phyloP scores from a whole-genome alignment of 2,888 invertebrate genomes.

The Drosophila antonietae region DNA sequence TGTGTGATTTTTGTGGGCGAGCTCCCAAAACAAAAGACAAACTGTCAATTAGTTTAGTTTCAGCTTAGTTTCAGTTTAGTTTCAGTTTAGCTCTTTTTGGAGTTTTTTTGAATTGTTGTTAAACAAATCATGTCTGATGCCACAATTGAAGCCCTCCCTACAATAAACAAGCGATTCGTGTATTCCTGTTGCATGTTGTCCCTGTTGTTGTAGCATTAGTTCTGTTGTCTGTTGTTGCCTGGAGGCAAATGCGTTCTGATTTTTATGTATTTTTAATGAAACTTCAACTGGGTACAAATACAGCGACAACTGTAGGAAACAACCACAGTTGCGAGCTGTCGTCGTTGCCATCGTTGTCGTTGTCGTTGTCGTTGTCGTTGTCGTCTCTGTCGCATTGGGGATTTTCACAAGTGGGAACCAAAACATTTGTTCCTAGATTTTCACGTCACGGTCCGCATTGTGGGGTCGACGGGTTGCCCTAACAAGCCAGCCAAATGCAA shows the following conservation, averaged over 20 bases:
- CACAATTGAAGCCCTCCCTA: conserved; percentile 25
- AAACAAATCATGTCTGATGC: conserved; percentile 59
- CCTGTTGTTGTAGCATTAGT: conserved; percentile 22
- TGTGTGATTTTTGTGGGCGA: conserved; percentile 49
- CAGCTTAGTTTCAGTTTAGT: conserved; percentile 21
- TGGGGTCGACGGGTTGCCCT: conserved; percentile 41
- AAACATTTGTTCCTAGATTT: conserved; percentile 80
- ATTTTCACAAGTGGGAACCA: conserved; percentile 80
- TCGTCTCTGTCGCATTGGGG: conserved; percentile 53
- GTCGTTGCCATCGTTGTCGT: conserved; percentile 36
- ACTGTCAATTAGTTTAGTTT: conserved; percentile 71
- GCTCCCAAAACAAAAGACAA: conserved; percentile 53
- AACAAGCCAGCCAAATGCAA: conserved; percentile 47
- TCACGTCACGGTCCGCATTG: conserved; percentile 67
- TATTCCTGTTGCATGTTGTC: conserved; percentile 34
- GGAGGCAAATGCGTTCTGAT: conserved; percentile 61
- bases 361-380: conserved; percentile 18
- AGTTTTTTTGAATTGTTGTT: conserved; percentile 38
- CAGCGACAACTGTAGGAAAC: conserved; percentile 31
- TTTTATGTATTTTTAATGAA: conserved; percentile 76
- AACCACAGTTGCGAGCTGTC: conserved; percentile 44
- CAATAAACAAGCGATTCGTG: conserved; percentile 40
- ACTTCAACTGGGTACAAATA: conserved; percentile 53
- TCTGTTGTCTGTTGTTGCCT: conserved; percentile 13
- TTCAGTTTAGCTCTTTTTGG: neutral